Percentiles rank a stretch among this genome's conserved stretches.
These are phyloP conservation scores for Trichonephila inaurata DNA, from an alignment of 1,140 invertebrate genomes.

Conservation along the genomic window DNA sequence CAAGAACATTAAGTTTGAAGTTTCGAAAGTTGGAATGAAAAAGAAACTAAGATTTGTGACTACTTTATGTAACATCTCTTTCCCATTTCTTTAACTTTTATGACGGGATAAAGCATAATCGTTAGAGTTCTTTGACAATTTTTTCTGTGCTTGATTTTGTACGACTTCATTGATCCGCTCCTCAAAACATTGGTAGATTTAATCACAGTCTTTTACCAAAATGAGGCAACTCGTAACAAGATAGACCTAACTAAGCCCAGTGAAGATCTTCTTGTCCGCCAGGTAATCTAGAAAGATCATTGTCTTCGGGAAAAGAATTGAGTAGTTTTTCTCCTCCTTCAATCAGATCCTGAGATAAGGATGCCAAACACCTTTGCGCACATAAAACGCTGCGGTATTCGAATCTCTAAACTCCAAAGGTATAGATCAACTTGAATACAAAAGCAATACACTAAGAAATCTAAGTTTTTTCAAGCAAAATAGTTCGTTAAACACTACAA, in stretches of 20 bases:
- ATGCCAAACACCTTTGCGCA: not conserved
- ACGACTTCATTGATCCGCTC: not conserved
- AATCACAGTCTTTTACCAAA: not conserved
- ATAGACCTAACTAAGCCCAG: not conserved
- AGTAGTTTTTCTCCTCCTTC: not conserved
- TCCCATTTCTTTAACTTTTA: not conserved
- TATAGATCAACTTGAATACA: not conserved
- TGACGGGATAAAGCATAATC: not conserved
- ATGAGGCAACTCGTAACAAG: not conserved
- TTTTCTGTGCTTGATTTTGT: not conserved
- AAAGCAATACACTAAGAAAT: too few species aligned
- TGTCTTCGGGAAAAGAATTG: not conserved
- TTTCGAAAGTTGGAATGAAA: not conserved
- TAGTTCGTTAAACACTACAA: too few species aligned
- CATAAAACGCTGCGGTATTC: not conserved
- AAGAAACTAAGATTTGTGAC: too few species aligned
- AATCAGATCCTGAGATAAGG: not conserved
- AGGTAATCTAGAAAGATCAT: slow-evolving; percentile 1
- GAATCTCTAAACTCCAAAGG: not conserved
- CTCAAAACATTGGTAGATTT: not conserved
- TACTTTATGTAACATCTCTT: not conserved
- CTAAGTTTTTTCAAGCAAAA: too few species aligned
- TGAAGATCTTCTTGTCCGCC: not conserved
- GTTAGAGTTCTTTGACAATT: not conserved
- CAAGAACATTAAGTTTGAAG: not conserved